A percentile compares a stretch with the other conserved stretches of the same genome.
Evolutionary conservation across 2,797 vertebrate species (phyloP).

Genomic region (Scyliorhinus canicula): DNA sequence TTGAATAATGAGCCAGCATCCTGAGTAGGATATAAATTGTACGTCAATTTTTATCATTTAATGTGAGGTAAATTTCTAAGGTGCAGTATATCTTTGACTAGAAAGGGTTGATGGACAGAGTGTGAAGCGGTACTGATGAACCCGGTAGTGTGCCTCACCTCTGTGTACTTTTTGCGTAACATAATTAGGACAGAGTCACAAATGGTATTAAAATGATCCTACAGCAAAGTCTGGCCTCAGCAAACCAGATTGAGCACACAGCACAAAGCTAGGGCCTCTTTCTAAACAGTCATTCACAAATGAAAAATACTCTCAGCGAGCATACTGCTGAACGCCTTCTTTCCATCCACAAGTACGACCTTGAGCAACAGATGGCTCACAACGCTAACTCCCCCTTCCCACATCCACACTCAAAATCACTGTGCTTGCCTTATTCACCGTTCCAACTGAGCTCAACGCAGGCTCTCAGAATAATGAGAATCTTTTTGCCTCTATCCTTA

Average conservation of each 20-base stretch:
- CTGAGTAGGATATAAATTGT: neutral
- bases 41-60: neutral
- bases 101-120: neutral
- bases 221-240: neutral
- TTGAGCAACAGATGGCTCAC: neutral
- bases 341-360: neutral
- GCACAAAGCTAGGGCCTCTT: neutral
- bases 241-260: neutral
- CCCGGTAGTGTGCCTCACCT: no score
- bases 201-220: neutral
- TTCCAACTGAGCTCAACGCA: neutral
- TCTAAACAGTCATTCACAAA: neutral
- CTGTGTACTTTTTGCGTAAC: neutral
- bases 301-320: neutral
- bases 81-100: neutral
- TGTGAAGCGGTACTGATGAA: neutral
- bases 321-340: neutral
- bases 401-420: neutral
- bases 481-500: neutral
- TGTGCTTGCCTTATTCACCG: neutral
- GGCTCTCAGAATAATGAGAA: neutral
- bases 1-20: neutral
- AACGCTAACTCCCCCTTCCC: neutral
- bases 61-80: neutral
- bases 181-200: neutral